Conservation (phyloP, 2,113 vertebrate species). For the Copsychus sechellarum region DNA sequence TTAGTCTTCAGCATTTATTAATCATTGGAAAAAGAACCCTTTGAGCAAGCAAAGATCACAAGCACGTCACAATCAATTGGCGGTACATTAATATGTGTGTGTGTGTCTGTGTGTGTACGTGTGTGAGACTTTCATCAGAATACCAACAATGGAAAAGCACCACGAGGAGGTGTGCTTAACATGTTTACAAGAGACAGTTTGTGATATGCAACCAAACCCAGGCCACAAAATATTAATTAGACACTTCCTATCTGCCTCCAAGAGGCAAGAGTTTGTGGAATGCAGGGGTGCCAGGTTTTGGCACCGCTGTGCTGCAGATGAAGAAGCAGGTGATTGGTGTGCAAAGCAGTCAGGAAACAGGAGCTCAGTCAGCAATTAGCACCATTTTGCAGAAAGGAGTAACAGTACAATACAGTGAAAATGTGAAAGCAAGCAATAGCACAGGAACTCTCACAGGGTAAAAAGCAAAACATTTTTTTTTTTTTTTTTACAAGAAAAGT, state of each 20-base stretch:
- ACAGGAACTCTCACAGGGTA: slow-evolving; percentile 30
- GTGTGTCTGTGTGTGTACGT: background rate
- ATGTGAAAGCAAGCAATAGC: slow-evolving; percentile 25
- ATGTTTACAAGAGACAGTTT: slow-evolving; percentile 73
- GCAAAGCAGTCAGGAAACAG: slow-evolving; percentile 45
- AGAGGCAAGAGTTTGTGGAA: slow-evolving; percentile 40
- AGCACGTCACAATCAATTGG: slow-evolving; percentile 91
- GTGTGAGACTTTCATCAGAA: slow-evolving; percentile 70
- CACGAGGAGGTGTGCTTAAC: slow-evolving; percentile 75
- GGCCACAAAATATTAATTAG: slow-evolving; percentile 88
- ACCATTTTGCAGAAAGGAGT: slow-evolving; percentile 40
- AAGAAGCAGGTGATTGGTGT: slow-evolving; percentile 26
- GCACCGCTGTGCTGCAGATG: background rate
- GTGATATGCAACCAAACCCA: slow-evolving; percentile 79
- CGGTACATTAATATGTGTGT: slow-evolving; percentile 77
- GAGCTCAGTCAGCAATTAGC: slow-evolving; percentile 28
- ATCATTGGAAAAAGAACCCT: slow-evolving; percentile 75
- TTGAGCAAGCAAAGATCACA: slow-evolving; percentile 94
- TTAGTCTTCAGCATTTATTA: slow-evolving; percentile 93
- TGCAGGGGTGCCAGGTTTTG: background rate
- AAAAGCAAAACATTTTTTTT: background rate
- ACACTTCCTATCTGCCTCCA: slow-evolving; percentile 69
- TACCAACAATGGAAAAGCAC: slow-evolving; percentile 83
- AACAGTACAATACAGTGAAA: slow-evolving; percentile 29
- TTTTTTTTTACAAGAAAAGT: slow-evolving; percentile 19